Conservation (phyloP, 1,140 invertebrate species). For the Ditylenchus dipsaci region DNA sequence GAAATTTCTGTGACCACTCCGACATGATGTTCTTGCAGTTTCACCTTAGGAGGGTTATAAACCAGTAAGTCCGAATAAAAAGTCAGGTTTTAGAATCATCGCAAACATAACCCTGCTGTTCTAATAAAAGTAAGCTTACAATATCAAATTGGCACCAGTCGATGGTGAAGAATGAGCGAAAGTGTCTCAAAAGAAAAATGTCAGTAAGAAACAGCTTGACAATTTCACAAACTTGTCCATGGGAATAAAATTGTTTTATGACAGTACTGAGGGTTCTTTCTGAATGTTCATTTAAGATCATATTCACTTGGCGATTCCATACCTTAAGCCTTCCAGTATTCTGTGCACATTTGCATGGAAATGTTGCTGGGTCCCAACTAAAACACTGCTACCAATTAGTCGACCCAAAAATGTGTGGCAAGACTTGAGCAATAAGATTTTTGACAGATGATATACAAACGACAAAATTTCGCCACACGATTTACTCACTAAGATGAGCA, state of each 20-base stretch:
- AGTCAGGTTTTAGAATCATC: too few relatives aligned
- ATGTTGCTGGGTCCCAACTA: conserved; percentile 47
- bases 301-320: not conserved
- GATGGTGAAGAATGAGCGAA: conserved; percentile 35
- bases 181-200: conserved; percentile 23
- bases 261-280: conserved; percentile 46
- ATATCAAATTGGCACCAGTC: conserved; percentile 52
- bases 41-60: too few relatives aligned
- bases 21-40: too few relatives aligned
- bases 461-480: too few relatives aligned
- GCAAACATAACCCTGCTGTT: too few relatives aligned
- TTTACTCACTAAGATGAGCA: too few relatives aligned
- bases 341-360: conserved; percentile 52
- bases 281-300: not conserved
- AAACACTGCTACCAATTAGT: conserved; percentile 42
- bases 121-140: conserved; percentile 25
- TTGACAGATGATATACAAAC: too few relatives aligned
- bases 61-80: too few relatives aligned
- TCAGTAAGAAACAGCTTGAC: too few relatives aligned
- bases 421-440: too few relatives aligned
- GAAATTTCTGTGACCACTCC: too few relatives aligned
- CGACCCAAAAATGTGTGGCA: too few relatives aligned
- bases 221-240: conserved; percentile 28
- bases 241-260: conserved; percentile 38
- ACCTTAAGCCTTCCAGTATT: conserved; percentile 33